These are phyloP conservation scores for Coptodon rendalli DNA, from an alignment of 2,113 vertebrate species.

Conservation along the genomic window DNA sequence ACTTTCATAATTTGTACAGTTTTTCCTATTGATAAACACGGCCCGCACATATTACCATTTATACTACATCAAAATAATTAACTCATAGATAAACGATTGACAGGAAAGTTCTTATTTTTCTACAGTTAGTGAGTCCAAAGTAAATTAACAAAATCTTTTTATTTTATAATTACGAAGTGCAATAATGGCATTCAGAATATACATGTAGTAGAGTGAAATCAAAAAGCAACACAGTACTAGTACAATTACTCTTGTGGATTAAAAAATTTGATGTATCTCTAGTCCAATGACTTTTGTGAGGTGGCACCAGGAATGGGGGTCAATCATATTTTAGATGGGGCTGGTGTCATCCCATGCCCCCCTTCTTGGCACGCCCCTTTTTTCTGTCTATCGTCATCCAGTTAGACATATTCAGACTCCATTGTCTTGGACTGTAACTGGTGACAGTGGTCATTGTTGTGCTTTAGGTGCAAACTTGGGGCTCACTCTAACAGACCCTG, in stretches of 20 bases:
- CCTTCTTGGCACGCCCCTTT: background rate
- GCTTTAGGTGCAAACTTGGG: background rate
- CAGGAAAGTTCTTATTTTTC: background rate
- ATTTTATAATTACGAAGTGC: background rate
- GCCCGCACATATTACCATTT: background rate
- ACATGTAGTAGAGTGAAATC: background rate
- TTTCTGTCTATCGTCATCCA: background rate
- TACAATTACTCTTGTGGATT: background rate
- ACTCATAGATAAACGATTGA: background rate
- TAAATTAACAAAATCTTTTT: background rate
- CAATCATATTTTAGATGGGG: background rate
- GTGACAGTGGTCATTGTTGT: background rate
- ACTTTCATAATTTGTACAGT: background rate
- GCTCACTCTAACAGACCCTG: background rate
- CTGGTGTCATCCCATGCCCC: background rate
- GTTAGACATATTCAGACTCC: background rate
- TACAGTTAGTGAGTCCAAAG: background rate
- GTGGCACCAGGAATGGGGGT: background rate
- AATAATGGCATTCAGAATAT: background rate
- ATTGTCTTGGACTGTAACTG: background rate
- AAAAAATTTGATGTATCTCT: background rate
- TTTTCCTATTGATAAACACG: background rate
- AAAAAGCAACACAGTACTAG: background rate
- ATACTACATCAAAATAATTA: background rate
- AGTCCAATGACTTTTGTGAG: background rate